Conservation (phyloP, 2,797 vertebrate species). For the Lithobates sylvaticus region DNA sequence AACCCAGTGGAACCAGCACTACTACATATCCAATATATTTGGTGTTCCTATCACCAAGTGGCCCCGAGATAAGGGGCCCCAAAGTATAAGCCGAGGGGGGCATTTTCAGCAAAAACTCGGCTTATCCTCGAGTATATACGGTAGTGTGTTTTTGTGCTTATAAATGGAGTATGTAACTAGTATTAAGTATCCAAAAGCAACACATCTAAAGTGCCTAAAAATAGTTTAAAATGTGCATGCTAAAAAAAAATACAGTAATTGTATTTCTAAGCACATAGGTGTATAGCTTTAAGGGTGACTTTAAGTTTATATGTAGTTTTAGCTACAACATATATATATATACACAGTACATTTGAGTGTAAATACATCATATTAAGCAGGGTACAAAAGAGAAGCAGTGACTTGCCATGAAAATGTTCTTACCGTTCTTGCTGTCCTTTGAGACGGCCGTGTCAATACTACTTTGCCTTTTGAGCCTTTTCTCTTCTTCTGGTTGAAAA, state of each 20-base stretch:
- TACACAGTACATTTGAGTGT: not conserved
- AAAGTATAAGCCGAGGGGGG: too few species aligned
- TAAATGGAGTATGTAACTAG: too few species aligned
- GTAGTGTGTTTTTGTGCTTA: too few species aligned
- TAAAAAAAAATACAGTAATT: not conserved
- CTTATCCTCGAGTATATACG: too few species aligned
- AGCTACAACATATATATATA: not conserved
- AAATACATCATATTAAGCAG: too few species aligned
- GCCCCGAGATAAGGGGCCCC: too few species aligned
- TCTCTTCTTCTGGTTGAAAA: slow-evolving; percentile 21
- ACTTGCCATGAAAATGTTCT: not conserved
- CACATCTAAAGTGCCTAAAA: too few species aligned
- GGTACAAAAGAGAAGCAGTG: not conserved
- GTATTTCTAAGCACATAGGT: not conserved
- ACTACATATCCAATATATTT: too few species aligned
- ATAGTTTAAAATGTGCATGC: not conserved
- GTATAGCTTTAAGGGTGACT: not conserved
- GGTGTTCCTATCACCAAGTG: too few species aligned
- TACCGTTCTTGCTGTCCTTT: slow-evolving; percentile 45
- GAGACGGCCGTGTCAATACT: not conserved
- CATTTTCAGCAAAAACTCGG: too few species aligned
- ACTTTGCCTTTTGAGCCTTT: slow-evolving; percentile 13
- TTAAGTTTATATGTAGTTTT: not conserved
- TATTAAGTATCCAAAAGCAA: too few species aligned
- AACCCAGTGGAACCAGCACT: too few species aligned